Percentiles rank a stretch among this genome's conserved stretches.
These are phyloP conservation scores for Pocillopora meandrina DNA, from an alignment of 92 coral and sea anemone species.

Conservation along the genomic window DNA sequence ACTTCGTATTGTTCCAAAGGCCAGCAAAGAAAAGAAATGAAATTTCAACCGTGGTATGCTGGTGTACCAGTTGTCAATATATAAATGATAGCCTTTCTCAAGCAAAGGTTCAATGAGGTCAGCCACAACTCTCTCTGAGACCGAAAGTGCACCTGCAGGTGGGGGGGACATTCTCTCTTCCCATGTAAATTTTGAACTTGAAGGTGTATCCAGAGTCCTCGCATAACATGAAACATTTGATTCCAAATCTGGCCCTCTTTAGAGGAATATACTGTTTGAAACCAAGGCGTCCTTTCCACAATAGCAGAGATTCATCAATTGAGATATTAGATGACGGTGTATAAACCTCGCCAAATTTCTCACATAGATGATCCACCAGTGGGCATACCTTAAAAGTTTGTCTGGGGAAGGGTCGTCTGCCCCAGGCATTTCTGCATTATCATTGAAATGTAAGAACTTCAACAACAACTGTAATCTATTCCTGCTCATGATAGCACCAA, in stretches of 20 bases:
- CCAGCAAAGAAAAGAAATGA: slow-evolving; percentile 1
- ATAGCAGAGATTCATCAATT: slow-evolving; percentile 35
- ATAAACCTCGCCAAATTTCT: slow-evolving; percentile 37
- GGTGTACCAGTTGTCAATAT: slow-evolving; percentile 48
- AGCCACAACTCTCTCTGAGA: slow-evolving; percentile 35
- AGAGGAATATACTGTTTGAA: slow-evolving; percentile 45
- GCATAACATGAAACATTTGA: slow-evolving; percentile 37
- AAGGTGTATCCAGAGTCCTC: slow-evolving; percentile 32
- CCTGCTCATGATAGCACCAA: slow-evolving; percentile 34
- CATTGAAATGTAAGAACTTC: slow-evolving; percentile 45
- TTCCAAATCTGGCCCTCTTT: slow-evolving; percentile 47
- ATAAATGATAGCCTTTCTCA: slow-evolving; percentile 46
- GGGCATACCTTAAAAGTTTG: slow-evolving; percentile 43
- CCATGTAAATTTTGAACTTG: slow-evolving; percentile 38
- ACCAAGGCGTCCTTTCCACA: slow-evolving; percentile 47
- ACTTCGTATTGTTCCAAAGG: too few species aligned
- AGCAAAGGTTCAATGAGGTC: slow-evolving; percentile 39
- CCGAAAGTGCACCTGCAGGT: slow-evolving; percentile 22
- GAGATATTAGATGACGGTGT: slow-evolving; percentile 25
- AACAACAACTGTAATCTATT: slow-evolving; percentile 23
- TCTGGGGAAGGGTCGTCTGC: slow-evolving; percentile 28
- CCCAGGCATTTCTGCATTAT: slow-evolving; percentile 17
- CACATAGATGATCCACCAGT: slow-evolving; percentile 35
- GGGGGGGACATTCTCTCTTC: slow-evolving; percentile 18
- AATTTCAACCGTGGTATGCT: slow-evolving; percentile 14